phyloP scores from a whole-genome alignment of 2,888 invertebrate genomes.

The Stomorhina lunata region DNA sequence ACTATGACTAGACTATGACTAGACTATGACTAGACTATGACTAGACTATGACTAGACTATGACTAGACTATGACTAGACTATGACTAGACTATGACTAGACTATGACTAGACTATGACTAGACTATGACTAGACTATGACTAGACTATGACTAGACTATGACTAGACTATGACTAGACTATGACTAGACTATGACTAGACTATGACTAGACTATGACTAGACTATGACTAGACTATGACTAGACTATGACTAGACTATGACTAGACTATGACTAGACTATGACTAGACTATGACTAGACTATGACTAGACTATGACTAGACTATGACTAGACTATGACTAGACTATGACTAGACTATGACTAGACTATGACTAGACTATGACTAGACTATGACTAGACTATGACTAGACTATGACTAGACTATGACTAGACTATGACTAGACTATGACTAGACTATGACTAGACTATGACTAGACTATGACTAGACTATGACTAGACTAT shows the following conservation, averaged over 20 bases:
- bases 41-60: neutral
- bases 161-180: neutral
- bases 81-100: neutral
- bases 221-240: neutral
- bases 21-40: neutral
- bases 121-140: neutral
- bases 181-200: neutral
- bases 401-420: too few species aligned
- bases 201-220: neutral
- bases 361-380: too few species aligned
- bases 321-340: too few species aligned
- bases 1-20: neutral
- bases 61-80: neutral
- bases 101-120: neutral
- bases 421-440: neutral
- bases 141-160: neutral
- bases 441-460: neutral
- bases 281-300: neutral
- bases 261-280: neutral
- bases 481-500: neutral
- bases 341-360: too few species aligned
- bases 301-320: neutral
- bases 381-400: too few species aligned
- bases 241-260: neutral
- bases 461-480: neutral